phyloP scores from a whole-genome alignment of 2,113 vertebrate species.

The Hippocampus mohnikei region DNA sequence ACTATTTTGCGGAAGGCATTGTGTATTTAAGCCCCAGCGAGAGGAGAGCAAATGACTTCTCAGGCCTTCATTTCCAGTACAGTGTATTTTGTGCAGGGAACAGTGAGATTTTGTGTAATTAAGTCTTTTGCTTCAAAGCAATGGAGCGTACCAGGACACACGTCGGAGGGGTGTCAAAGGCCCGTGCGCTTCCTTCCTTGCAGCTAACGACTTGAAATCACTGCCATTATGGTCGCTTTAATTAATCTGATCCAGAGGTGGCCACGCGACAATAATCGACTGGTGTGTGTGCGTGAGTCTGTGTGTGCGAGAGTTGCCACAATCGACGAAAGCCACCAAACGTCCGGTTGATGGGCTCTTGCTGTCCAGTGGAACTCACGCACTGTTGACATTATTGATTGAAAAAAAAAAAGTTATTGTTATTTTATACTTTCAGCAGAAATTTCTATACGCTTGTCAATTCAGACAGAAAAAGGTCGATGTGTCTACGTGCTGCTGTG shows the following conservation, averaged over 20 bases:
- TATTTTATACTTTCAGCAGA: conserved; percentile 21
- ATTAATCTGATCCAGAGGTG: conserved; percentile 45
- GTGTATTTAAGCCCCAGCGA: neutral
- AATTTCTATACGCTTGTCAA: conserved; percentile 15
- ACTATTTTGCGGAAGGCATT: neutral
- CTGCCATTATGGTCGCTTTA: conserved; percentile 53
- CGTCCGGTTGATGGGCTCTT: conserved; percentile 44
- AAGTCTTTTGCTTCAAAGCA: conserved; percentile 15
- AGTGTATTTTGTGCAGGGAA: neutral
- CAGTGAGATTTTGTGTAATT: conserved; percentile 17
- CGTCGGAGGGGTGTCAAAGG: conserved; percentile 43
- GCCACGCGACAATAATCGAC: conserved; percentile 41
- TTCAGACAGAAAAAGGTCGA: conserved; percentile 33
- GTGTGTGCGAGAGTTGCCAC: conserved; percentile 25
- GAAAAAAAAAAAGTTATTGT: conserved; percentile 26
- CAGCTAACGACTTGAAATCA: conserved; percentile 57
- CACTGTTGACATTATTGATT: conserved; percentile 49
- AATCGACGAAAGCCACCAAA: conserved; percentile 45
- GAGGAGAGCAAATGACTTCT: neutral
- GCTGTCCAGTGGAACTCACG: neutral
- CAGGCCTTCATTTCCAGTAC: neutral
- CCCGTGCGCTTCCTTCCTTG: conserved; percentile 38
- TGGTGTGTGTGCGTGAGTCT: neutral
- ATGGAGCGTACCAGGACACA: conserved; percentile 24
- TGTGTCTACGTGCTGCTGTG: conserved; percentile 35